Base-by-base conservation (phyloP, 1,140 invertebrate species). In the Drosophila sp. region DNA sequence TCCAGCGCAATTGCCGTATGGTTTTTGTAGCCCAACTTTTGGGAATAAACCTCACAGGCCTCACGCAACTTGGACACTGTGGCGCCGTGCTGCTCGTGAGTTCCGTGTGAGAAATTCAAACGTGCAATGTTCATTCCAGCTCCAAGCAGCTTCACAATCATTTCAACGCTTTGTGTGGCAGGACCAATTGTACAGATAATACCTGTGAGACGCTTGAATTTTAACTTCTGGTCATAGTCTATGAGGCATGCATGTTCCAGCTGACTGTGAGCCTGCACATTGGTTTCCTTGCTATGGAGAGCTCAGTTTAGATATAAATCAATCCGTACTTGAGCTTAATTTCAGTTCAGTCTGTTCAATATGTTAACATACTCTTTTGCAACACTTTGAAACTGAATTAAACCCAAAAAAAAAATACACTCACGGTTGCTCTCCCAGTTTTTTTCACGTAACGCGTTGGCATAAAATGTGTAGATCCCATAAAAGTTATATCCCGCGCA, bases 41-140 rank as follows among this genome's bases (percentile, higher is more conserved):
- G 95, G n/a, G 95, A 95, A 61, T 97, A 95, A 65, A 95, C 95
- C 64, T 94, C 94, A 48, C 95, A 95, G 2, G 97, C 98, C 76
- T 95, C 91, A 14, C 97, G 93, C 27, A 98, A 95, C 91, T 98
- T 98, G 14, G 93, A 93, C 72, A 99, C 97, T 0, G 97, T 98
- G 75, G 95, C 95, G 0, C 94, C 95, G 90, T 99, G 98, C 92
- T 98, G 98, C 91, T 98, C 98, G 87, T 99, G 96, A 0, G 97
- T 96, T 46, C 98, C 98, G 92, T 99, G 98, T 6, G 97, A 98
- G 93, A 99, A 99, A 93, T 99, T 99, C 92, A 99, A 93, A 59
- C 98, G 94, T 11, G 98, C 98, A 64, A 99, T 95, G 86, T 98
- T 99, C 98, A 99, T 99, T 6, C 98, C 98, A 5, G 96, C 96